Conservation (phyloP, 2,113 vertebrate species). For the Daboia siamensis region DNA sequence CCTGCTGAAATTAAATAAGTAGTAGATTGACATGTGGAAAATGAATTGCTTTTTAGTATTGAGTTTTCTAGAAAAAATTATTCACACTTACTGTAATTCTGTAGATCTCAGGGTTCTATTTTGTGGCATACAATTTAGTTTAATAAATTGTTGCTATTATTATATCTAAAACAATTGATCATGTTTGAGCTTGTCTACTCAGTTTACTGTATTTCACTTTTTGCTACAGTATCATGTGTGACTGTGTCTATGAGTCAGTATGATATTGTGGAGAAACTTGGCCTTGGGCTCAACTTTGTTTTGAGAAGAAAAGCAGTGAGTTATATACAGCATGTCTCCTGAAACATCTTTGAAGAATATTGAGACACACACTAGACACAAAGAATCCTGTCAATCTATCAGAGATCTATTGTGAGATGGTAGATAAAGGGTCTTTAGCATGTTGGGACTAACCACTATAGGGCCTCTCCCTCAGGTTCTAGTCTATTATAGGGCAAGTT, state of each 20-base stretch:
- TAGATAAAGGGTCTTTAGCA: not conserved
- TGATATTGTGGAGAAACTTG: not conserved
- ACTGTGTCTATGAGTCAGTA: not conserved
- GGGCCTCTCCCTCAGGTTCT: too few species aligned
- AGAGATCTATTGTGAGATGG: not conserved
- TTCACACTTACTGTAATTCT: not conserved
- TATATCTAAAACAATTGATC: not conserved
- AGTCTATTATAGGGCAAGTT: not conserved
- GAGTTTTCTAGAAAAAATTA: not conserved
- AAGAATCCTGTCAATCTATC: too few species aligned
- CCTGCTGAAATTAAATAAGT: not conserved
- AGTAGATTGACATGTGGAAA: not conserved
- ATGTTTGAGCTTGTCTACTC: not conserved
- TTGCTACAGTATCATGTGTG: not conserved
- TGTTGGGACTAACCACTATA: not conserved
- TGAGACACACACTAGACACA: not conserved
- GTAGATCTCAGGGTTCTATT: not conserved
- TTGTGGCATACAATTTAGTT: not conserved
- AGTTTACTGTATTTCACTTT: not conserved
- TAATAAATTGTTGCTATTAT: not conserved
- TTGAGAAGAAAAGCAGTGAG: not conserved
- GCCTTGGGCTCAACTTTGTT: not conserved
- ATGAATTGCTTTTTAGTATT: not conserved
- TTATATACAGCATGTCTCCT: not conserved
- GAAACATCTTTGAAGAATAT: not conserved